Percentiles rank a stretch among this genome's conserved stretches.
phyloP scores from a whole-genome alignment of 1,140 invertebrate genomes.

The Neomicropteryx cornuta region DNA sequence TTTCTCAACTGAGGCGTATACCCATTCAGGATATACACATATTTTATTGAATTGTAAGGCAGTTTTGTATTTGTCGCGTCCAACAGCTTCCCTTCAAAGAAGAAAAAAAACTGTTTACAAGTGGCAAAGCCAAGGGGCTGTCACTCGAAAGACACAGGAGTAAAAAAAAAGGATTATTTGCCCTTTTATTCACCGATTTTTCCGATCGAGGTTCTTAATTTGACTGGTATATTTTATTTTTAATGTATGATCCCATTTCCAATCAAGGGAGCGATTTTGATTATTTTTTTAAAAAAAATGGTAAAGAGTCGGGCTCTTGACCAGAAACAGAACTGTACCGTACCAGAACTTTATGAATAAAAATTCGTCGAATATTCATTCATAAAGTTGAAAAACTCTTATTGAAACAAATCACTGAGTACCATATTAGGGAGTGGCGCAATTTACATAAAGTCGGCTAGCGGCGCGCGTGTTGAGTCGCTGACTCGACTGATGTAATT shows the following conservation, averaged over 20 bases:
- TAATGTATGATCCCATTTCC: no score
- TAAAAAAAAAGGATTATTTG: background rate
- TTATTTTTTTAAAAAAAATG: no score
- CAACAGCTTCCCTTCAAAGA: conserved; percentile 35
- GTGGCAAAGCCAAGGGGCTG: conserved; percentile 1
- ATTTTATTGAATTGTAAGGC: conserved; percentile 64
- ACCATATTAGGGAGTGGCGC: no score
- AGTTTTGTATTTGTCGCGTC: conserved; percentile 72
- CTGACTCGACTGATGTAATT: no score
- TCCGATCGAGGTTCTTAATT: background rate
- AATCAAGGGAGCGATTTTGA: no score
- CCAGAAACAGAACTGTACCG: no score
- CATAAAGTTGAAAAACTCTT: no score
- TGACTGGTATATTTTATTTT: conserved; percentile 3
- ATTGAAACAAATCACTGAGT: no score
- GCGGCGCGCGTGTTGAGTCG: no score
- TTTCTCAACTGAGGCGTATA: conserved; percentile 60
- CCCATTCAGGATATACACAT: conserved; percentile 63
- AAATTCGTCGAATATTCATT: background rate
- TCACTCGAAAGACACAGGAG: background rate
- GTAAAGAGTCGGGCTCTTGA: no score
- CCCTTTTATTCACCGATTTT: background rate
- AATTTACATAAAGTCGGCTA: no score
- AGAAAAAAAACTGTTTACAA: conserved; percentile 7
- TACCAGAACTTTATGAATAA: background rate